A percentile compares a stretch with the other conserved stretches of the same genome.
phyloP scores from a whole-genome alignment of 1,140 invertebrate genomes.

The Meloidogyne exigua region DNA sequence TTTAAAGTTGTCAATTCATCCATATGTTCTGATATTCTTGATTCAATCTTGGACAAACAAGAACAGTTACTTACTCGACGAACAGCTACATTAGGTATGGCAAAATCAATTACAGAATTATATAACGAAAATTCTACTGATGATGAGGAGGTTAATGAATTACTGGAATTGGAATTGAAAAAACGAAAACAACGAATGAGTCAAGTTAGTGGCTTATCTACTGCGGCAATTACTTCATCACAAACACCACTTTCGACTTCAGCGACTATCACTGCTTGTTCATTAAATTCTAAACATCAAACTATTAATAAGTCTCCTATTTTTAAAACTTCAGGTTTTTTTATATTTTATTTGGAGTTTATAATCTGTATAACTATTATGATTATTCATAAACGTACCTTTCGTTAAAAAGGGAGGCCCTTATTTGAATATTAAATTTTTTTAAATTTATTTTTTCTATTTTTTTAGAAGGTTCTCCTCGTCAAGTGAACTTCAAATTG shows the following conservation, averaged over 20 bases:
- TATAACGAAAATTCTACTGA: conserved; percentile 9
- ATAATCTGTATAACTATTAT: too few relatives aligned
- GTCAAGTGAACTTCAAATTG: background rate
- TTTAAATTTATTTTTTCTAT: background rate
- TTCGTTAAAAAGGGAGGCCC: too few relatives aligned
- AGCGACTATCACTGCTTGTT: background rate
- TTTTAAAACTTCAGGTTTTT: background rate
- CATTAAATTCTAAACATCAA: background rate
- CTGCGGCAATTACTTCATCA: background rate
- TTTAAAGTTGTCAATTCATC: background rate
- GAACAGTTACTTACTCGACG: conserved; percentile 21
- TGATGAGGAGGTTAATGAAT: conserved; percentile 24
- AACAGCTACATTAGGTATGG: conserved; percentile 6
- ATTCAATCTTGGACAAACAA: conserved; percentile 32
- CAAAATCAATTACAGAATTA: conserved; percentile 12
- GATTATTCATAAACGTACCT: too few relatives aligned
- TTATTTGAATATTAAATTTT: too few relatives aligned
- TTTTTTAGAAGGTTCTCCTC: background rate
- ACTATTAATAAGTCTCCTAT: background rate
- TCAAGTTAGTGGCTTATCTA: background rate
- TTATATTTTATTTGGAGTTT: too few relatives aligned
- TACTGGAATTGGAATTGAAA: conserved; percentile 22
- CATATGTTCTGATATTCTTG: conserved; percentile 27
- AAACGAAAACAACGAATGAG: conserved; percentile 7
- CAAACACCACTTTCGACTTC: background rate